Evolutionary conservation across 2,797 vertebrate genomes (phyloP), one percentile per base, ranked within the genome.

Genomic region (Pyrocephalus nanus): DNA sequence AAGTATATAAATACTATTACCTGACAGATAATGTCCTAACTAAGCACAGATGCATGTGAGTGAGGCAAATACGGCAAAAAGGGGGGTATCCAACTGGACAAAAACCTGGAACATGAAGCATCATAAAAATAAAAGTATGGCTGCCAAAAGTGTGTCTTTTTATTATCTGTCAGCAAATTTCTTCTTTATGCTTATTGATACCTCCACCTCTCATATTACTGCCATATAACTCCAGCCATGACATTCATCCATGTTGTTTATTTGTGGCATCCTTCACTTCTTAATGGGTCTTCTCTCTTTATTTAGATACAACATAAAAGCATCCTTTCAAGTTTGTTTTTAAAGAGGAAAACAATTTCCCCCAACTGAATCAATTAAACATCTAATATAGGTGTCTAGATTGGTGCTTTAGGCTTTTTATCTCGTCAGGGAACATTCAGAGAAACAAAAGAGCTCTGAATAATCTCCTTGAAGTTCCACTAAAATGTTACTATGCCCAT

Each of bases 331-430:
- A 86, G 81, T 86, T 86, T 88, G 48, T 71, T 93, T 94, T 86
- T 92, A 86, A 93, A 83, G 61, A 87, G n/a, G 34, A 81, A 96
- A 94, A 92, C 66, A 75, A 88, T 92, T 93, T 84, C 14, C 73
- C 73, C 88, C 42, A 57, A 90, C 50, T 72, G 85, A 95, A 92
- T 90, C 92, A 90, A 93, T 90, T 94, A 95, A 95, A 86, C 7
- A 6, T 61, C 89, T 79, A 85, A 92, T 88, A 90, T 11, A 93
- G 93, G 93, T 80, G 69, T 61, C 78, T 69, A 77, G 61, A 83
- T 72, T 54, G 42, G 64, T 47, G 57, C 53, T 91, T 90, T 83
- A 83, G 72, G 81, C 26, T 91, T 92, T 94, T 93, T 82, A 91
- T 91, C 78, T 88, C 77, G 47, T 47, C 69, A 58, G 43, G 57